A percentile compares a stretch with the other conserved stretches of the same genome.
These are phyloP conservation scores for Drosophila hamatofila DNA, from an alignment of 2,888 invertebrate species.

Conservation along the genomic window DNA sequence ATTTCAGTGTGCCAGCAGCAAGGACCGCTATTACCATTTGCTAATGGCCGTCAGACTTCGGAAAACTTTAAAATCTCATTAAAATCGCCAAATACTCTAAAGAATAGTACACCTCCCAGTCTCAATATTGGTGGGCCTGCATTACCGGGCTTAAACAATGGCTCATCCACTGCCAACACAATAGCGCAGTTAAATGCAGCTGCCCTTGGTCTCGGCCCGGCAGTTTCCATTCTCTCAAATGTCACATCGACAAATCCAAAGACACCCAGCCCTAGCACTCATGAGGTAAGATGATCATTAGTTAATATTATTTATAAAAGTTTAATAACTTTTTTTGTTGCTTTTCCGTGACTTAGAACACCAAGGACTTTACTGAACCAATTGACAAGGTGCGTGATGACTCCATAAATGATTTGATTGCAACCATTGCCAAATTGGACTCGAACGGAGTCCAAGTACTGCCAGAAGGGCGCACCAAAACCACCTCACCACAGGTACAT, in stretches of 20 bases:
- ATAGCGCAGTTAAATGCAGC: slow-evolving; percentile 75
- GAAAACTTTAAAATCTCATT: slow-evolving; percentile 86
- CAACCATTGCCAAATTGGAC: slow-evolving; percentile 94
- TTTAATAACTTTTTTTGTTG: no score
- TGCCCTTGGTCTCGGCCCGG: slow-evolving; percentile 79
- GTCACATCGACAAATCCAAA: slow-evolving; percentile 93
- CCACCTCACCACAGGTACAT: slow-evolving; percentile 90
- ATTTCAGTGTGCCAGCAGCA: slow-evolving; percentile 82
- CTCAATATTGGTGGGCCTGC: slow-evolving; percentile 54
- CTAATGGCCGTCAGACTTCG: slow-evolving; percentile 84
- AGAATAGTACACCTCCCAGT: slow-evolving; percentile 84
- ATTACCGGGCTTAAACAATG: slow-evolving; percentile 56
- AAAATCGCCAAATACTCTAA: slow-evolving; percentile 85
- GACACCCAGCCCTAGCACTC: slow-evolving; percentile 92
- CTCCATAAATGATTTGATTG: slow-evolving; percentile 94
- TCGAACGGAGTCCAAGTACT: slow-evolving; percentile 93
- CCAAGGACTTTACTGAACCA: slow-evolving; percentile 88
- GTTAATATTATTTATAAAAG: not conserved
- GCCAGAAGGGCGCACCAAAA: slow-evolving; percentile 87
- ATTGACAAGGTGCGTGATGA: slow-evolving; percentile 94
- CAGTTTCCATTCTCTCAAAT: slow-evolving; percentile 84
- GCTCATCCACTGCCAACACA: slow-evolving; percentile 53
- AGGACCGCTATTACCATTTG: slow-evolving; percentile 84
- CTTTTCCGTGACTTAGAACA: slow-evolving; percentile 69
- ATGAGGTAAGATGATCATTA: slow-evolving; percentile 85